Base-by-base conservation (phyloP, 2,797 vertebrate species). In the Lophius americanus region DNA sequence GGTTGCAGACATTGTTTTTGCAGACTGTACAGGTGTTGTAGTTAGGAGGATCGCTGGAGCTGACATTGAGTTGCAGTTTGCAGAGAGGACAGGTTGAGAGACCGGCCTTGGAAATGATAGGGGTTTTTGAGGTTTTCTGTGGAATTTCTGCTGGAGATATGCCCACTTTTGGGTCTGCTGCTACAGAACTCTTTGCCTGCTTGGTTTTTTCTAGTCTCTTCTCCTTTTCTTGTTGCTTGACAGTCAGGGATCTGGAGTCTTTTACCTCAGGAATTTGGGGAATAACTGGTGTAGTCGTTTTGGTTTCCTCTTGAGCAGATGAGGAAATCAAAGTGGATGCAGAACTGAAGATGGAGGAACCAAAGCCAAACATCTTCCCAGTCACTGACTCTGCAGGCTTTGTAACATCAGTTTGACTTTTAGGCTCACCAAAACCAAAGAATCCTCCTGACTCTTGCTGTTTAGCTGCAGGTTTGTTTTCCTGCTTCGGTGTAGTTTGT, bases 301-400 rank as follows among this genome's bases (percentile, higher is more conserved):
- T 73, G 76, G 81, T 7, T 52, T 88, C 52, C 70, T 89, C 90
- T 66, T 96, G 95, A 57, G 91, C 91, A 0, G 93, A 89, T 70
- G 96, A 94, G 23, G 95, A 93, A 73, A 98, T 97, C 74, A 98
- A 93, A 89, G 87, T 98, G 0, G 96, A 96, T 39, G 97, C 96
- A 75, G 98, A 96, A 70, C 93, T 99, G 64, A 99, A 95, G 73
- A 99, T 92, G 0, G 97, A 98, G 14, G 95, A 96, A 75, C 97
- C 95, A 85, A 99, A 97, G 23, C 97, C 97, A 83, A 99, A 96
- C 70, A 98, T 94, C 58, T 97, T 99, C 47, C 95, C 97, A 13
- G 94, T 95, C 35, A 96, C 94, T 7, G 93, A 95, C 81, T 95
- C 96, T 50, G 92, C 92, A 59, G 96, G 93, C 35, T 95, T 96